Percentiles rank a stretch among this genome's conserved stretches.
phyloP scores from a whole-genome alignment of 2,888 invertebrate genomes.

The Cancer borealis region DNA sequence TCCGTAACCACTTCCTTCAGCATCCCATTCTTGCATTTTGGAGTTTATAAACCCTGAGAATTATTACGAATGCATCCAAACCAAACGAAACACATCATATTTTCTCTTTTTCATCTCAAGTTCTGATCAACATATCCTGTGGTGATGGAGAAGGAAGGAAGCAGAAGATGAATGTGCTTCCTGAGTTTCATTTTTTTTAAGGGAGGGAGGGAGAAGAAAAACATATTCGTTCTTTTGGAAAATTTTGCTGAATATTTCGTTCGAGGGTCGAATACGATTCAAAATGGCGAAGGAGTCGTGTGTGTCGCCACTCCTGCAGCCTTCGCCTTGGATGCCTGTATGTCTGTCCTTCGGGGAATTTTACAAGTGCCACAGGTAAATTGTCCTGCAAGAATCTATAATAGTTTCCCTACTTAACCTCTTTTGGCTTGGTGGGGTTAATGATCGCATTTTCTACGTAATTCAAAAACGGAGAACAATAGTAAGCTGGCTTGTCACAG shows the following conservation, averaged over 20 bases:
- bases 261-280: background rate
- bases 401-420: background rate
- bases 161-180: background rate
- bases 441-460: background rate
- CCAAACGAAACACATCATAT: too few species aligned
- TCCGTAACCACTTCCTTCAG: background rate
- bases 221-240: conserved; percentile 26
- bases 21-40: background rate
- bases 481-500: background rate
- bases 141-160: background rate
- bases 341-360: conserved; percentile 35
- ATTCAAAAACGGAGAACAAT: background rate
- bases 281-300: background rate
- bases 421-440: background rate
- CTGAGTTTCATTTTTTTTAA: conserved; percentile 8
- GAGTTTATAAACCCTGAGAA: background rate
- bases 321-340: background rate
- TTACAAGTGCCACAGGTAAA: background rate
- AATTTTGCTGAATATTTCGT: background rate
- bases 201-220: background rate
- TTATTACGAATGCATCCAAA: background rate
- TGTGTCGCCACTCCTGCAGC: conserved; percentile 35
- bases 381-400: background rate
- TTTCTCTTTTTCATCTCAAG: background rate
- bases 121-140: background rate